Percentiles rank a stretch among this genome's conserved stretches.
Evolutionary conservation across 2,888 invertebrate species (phyloP).

Genomic region (Noctua fimbriata): DNA sequence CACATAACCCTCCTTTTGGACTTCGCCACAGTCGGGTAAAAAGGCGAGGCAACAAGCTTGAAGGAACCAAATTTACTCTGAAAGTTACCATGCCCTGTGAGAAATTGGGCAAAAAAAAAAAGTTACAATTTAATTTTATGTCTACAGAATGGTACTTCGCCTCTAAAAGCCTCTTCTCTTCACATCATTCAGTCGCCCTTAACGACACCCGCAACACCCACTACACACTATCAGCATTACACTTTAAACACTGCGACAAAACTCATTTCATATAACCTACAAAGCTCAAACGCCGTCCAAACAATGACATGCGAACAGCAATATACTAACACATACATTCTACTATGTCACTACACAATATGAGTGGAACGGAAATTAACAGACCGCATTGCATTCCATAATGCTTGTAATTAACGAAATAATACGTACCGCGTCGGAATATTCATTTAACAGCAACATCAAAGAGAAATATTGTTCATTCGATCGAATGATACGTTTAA

Average conservation of each 20-base stretch:
- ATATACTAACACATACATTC: conserved; percentile 49
- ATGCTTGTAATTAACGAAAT: conserved; percentile 86
- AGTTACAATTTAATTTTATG: background rate
- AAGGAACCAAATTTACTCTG: no score
- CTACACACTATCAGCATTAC: conserved; percentile 21
- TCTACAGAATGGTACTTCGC: background rate
- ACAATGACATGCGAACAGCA: conserved; percentile 58
- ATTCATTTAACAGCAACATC: conserved; percentile 82
- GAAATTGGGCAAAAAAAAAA: background rate
- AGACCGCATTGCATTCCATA: conserved; percentile 81
- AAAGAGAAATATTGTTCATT: conserved; percentile 83
- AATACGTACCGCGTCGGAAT: conserved; percentile 77
- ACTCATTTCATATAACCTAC: conserved; percentile 53
- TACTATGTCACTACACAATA: conserved; percentile 60
- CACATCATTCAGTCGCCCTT: background rate
- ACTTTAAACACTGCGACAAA: conserved; percentile 48
- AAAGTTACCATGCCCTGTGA: no score
- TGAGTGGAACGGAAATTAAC: conserved; percentile 77
- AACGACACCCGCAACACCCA: conserved; percentile 13
- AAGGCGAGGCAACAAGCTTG: no score
- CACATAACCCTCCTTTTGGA: no score
- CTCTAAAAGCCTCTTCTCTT: background rate
- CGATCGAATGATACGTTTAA: conserved; percentile 81
- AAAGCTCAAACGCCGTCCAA: conserved; percentile 52
- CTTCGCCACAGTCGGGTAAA: no score